phyloP scores from a whole-genome alignment of 2,797 vertebrate species.

The Austrolebias charrua region DNA sequence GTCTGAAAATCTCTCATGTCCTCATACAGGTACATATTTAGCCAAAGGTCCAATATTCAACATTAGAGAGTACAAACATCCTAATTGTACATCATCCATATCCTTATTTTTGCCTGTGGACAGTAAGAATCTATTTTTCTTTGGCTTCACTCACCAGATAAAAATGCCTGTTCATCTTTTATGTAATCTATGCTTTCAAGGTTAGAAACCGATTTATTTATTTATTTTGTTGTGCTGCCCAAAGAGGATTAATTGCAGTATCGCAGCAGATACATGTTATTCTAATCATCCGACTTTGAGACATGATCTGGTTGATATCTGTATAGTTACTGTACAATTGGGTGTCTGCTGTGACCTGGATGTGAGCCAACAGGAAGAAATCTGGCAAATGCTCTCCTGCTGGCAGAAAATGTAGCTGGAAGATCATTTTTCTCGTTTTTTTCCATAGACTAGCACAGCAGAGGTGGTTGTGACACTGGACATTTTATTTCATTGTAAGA shows the following conservation, averaged over 20 bases:
- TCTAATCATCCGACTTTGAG: background rate
- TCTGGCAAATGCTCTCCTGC: conserved; percentile 3
- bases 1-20: too few relatives aligned
- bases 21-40: too few relatives aligned
- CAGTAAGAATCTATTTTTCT: too few relatives aligned
- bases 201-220: too few relatives aligned
- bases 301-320: background rate
- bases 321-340: background rate
- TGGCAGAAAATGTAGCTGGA: background rate
- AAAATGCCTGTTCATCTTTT: too few relatives aligned
- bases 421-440: background rate
- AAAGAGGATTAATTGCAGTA: background rate
- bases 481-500: background rate
- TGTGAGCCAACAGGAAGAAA: background rate
- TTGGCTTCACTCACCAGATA: too few relatives aligned
- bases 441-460: background rate
- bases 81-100: too few relatives aligned
- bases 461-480: background rate
- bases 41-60: too few relatives aligned
- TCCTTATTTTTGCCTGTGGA: too few relatives aligned
- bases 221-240: background rate
- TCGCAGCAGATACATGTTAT: background rate
- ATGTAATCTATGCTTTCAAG: too few relatives aligned
- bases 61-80: too few relatives aligned
- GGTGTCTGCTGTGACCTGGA: conserved; percentile 10